A percentile compares a stretch with the other conserved stretches of the same genome.
phyloP scores from a whole-genome alignment of 2,888 invertebrate species.

The Tanaodytes sp. region DNA sequence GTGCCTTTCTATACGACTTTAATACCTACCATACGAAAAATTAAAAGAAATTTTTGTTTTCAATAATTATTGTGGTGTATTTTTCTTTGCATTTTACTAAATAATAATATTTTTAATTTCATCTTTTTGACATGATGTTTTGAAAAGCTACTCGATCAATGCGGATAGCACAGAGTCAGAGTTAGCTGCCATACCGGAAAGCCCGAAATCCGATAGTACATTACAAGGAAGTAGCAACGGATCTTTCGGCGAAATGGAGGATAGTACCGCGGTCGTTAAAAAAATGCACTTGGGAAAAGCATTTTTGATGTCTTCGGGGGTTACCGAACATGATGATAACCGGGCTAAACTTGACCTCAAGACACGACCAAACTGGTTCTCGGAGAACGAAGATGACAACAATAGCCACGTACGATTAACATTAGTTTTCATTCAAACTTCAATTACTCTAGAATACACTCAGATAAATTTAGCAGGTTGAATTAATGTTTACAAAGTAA shows the following conservation, averaged over 20 bases:
- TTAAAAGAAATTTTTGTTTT: too few relatives aligned
- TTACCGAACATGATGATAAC: slow-evolving; percentile 47
- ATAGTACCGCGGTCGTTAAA: slow-evolving; percentile 56
- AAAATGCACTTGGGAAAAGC: slow-evolving; percentile 41
- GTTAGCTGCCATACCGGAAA: slow-evolving; percentile 91
- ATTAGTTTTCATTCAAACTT: too few relatives aligned
- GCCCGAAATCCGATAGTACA: slow-evolving; percentile 89
- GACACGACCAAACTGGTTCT: slow-evolving; percentile 76
- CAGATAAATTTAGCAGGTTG: too few relatives aligned
- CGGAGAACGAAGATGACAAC: slow-evolving; percentile 76
- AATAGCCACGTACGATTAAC: slow-evolving; percentile 65
- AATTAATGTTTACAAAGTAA: too few relatives aligned
- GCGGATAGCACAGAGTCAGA: slow-evolving; percentile 92
- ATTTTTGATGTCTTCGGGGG: slow-evolving; percentile 27
- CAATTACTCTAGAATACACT: too few relatives aligned
- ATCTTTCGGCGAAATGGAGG: slow-evolving; percentile 68
- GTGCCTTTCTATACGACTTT: too few relatives aligned
- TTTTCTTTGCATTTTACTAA: too few relatives aligned
- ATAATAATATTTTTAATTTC: too few relatives aligned
- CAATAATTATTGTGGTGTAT: too few relatives aligned
- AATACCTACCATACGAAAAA: too few relatives aligned
- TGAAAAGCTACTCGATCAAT: slow-evolving; percentile 75
- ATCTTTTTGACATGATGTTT: too few relatives aligned
- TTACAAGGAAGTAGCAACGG: slow-evolving; percentile 80
- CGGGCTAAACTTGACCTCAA: slow-evolving; percentile 53